phyloP scores from a whole-genome alignment of 35 echinoderm and acorn worm genomes.

The Ptychodera flava region DNA sequence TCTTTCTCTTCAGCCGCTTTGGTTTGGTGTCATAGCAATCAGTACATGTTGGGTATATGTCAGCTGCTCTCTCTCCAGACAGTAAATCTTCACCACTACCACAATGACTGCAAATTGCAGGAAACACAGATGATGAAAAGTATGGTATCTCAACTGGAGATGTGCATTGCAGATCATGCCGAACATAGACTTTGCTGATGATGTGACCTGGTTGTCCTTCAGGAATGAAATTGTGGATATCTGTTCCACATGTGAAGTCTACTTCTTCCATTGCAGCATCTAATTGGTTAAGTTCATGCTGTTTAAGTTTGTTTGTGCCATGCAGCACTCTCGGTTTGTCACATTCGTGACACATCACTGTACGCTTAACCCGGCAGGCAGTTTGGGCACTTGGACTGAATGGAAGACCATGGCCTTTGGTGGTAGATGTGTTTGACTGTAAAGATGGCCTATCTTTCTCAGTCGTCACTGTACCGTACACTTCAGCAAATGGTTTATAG shows the following conservation, averaged over 20 bases:
- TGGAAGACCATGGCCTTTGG: background rate
- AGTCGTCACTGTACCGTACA: slow-evolving; percentile 14
- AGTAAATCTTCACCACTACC: background rate
- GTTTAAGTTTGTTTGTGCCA: background rate
- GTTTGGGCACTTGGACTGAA: background rate
- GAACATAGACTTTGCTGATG: background rate
- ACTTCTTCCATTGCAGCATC: background rate
- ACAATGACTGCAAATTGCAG: background rate
- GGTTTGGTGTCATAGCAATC: background rate
- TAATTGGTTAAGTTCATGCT: background rate
- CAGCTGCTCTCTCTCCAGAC: background rate
- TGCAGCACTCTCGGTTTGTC: slow-evolving; percentile 4
- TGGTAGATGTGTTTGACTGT: background rate
- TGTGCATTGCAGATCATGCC: background rate
- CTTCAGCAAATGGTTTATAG: slow-evolving; percentile 22
- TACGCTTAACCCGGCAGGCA: background rate
- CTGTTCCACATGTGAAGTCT: slow-evolving; percentile 4
- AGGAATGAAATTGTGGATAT: background rate
- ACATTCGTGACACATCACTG: background rate
- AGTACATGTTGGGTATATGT: background rate
- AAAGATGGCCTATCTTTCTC: slow-evolving; percentile 15
- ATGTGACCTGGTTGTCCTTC: background rate
- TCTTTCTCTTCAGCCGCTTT: background rate
- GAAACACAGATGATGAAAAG: background rate
- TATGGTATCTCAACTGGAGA: background rate